These are phyloP conservation scores for Oxyura jamaicensis DNA, from an alignment of 2,113 vertebrate species.

Conservation along the genomic window DNA sequence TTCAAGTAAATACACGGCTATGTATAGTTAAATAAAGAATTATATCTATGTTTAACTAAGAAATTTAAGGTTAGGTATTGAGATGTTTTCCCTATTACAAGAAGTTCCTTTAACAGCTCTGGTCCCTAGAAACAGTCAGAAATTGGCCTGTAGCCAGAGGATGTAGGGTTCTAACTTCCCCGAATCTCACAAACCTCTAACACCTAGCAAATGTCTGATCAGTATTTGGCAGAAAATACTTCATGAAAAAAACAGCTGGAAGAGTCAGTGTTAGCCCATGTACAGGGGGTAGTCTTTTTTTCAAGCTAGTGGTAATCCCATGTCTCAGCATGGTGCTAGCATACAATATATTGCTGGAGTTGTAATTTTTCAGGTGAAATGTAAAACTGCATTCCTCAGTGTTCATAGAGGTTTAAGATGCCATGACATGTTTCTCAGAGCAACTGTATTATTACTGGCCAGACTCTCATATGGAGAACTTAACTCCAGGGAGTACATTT, in stretches of 20 bases:
- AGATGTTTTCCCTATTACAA: neutral
- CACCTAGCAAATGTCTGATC: neutral
- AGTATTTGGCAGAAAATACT: neutral
- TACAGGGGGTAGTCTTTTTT: neutral
- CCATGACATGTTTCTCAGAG: neutral
- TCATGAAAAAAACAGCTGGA: neutral
- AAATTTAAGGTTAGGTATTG: neutral
- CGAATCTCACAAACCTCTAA: neutral
- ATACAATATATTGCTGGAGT: neutral
- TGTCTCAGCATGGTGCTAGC: neutral
- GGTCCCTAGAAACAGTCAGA: neutral
- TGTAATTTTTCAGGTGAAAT: conserved; percentile 2
- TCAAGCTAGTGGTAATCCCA: neutral
- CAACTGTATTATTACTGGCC: neutral
- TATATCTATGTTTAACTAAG: neutral
- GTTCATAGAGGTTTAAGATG: neutral
- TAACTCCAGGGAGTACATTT: neutral
- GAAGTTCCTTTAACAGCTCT: neutral
- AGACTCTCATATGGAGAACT: neutral
- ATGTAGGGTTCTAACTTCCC: neutral
- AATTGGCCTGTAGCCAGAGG: neutral
- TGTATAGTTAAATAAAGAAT: neutral
- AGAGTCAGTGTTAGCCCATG: neutral
- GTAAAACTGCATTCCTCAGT: neutral
- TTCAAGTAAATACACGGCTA: neutral